Conservation (phyloP, 1,140 invertebrate species). For the Drosophila tristis region DNA sequence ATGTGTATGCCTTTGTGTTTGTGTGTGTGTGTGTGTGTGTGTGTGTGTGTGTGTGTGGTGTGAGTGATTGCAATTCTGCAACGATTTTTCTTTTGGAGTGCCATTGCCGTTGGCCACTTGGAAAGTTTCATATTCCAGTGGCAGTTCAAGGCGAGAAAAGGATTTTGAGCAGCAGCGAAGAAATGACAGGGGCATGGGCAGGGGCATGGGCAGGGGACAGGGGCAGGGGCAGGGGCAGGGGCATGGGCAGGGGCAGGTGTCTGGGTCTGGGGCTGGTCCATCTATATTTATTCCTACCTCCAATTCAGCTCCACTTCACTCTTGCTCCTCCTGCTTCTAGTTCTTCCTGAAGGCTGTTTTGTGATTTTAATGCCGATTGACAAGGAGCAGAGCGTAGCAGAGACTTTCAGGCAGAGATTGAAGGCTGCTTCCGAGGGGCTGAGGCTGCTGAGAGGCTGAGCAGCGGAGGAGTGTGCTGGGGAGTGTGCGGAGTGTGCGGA, state of each 20-base stretch:
- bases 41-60: conserved; percentile 12
- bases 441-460: conserved; percentile 31
- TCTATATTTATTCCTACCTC: too few relatives aligned
- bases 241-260: conserved; percentile 1
- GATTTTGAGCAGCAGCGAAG: conserved; percentile 50
- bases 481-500: conserved; percentile 16
- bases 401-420: conserved; percentile 35
- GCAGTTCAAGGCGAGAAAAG: conserved; percentile 35
- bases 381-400: conserved; percentile 36
- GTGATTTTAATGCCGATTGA: conserved; percentile 82
- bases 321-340: too few relatives aligned
- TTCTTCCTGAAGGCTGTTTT: conserved; percentile 58
- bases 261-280: too few relatives aligned
- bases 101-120: conserved; percentile 71
- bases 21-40: too few relatives aligned
- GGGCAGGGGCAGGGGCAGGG: conserved; percentile 36
- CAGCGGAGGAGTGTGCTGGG: neutral
- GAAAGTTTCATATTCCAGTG: conserved; percentile 62
- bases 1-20: too few relatives aligned
- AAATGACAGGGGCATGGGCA: conserved; percentile 34
- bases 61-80: conserved; percentile 80
- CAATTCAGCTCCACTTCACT: too few relatives aligned
- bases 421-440: conserved; percentile 15
- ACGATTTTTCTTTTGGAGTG: conserved; percentile 67
- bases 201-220: conserved; percentile 25